These are phyloP conservation scores for Iselma pallidipennis DNA, from an alignment of 2,888 invertebrate species.

Conservation along the genomic window DNA sequence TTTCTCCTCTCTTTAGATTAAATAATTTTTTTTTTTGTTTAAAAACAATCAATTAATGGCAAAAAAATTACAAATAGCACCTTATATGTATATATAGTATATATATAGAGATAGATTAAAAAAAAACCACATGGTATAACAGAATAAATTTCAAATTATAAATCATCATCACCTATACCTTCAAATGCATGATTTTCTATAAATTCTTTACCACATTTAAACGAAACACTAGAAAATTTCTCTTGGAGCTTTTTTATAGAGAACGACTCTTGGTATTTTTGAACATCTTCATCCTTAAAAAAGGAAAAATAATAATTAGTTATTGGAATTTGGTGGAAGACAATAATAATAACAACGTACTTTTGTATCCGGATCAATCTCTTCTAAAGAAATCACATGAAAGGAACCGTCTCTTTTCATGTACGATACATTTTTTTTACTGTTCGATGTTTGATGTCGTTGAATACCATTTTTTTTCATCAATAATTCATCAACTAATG, in stretches of 20 bases:
- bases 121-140: constrained; percentile 26
- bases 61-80: constrained; percentile 25
- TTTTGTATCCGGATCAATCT: constrained; percentile 40
- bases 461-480: constrained; percentile 69
- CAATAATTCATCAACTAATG: constrained; percentile 92
- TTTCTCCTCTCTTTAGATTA: constrained; percentile 17
- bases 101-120: too few species aligned
- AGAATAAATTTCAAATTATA: constrained; percentile 56
- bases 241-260: constrained; percentile 76
- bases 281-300: constrained; percentile 63
- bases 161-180: constrained; percentile 93
- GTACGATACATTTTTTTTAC: constrained; percentile 68
- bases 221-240: constrained; percentile 72
- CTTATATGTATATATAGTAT: constrained; percentile 20
- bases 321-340: not conserved
- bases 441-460: constrained; percentile 42
- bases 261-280: constrained; percentile 67
- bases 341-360: not conserved
- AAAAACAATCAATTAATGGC: not conserved
- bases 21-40: not conserved
- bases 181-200: constrained; percentile 93
- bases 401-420: constrained; percentile 75
- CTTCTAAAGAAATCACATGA: constrained; percentile 61
- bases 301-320: constrained; percentile 12
- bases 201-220: constrained; percentile 70